phyloP scores from a whole-genome alignment of 2,888 invertebrate species.

The Cheilosia urbana region DNA sequence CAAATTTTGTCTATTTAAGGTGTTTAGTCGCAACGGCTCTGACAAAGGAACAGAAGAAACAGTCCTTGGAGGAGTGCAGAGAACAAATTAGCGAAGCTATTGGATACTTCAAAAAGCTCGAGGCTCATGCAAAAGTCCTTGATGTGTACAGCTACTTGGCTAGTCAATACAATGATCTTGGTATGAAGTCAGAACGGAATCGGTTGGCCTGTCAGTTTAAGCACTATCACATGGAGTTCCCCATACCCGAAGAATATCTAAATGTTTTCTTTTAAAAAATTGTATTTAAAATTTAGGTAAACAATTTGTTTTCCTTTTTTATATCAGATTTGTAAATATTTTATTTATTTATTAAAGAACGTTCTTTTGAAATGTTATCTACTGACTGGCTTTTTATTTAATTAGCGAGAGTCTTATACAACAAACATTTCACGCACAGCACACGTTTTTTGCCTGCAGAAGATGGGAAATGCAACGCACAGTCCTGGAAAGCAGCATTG shows the following conservation, averaged over 20 bases:
- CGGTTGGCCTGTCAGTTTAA: constrained; percentile 92
- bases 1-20: constrained; percentile 90
- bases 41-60: constrained; percentile 75
- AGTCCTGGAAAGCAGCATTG: too few species aligned
- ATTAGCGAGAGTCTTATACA: too few species aligned
- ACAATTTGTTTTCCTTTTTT: background rate
- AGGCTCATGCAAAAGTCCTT: constrained; percentile 90
- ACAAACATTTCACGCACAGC: too few species aligned
- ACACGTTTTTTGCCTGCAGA: too few species aligned
- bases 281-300: background rate
- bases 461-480: too few species aligned
- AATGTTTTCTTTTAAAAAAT: constrained; percentile 79
- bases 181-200: constrained; percentile 89
- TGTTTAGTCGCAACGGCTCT: constrained; percentile 89
- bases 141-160: constrained; percentile 86
- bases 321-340: constrained; percentile 41
- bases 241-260: constrained; percentile 83
- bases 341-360: constrained; percentile 53
- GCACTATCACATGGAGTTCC: constrained; percentile 90
- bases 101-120: constrained; percentile 89
- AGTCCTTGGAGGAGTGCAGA: constrained; percentile 78
- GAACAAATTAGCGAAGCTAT: constrained; percentile 88
- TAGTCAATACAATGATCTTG: constrained; percentile 90
- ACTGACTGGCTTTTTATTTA: background rate
- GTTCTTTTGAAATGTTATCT: constrained; percentile 1